These are phyloP conservation scores for Drosophila ercepeae DNA, from an alignment of 1,140 invertebrate genomes.

Conservation along the genomic window DNA sequence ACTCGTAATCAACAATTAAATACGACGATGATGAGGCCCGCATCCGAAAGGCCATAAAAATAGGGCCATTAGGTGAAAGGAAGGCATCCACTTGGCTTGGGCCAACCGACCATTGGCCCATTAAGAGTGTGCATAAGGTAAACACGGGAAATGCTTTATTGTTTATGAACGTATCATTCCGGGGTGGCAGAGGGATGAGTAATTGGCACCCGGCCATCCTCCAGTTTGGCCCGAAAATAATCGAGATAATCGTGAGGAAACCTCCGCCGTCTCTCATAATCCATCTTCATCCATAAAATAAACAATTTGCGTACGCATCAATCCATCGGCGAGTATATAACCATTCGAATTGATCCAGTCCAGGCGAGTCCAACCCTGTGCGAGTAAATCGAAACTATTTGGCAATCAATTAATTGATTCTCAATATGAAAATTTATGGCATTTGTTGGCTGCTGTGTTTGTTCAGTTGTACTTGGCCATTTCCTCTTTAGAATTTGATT, in stretches of 20 bases:
- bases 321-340: constrained; percentile 69
- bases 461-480: constrained; percentile 47
- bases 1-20: constrained; percentile 67
- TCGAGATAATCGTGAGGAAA: constrained; percentile 42
- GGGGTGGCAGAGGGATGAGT: constrained; percentile 50
- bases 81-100: constrained; percentile 25
- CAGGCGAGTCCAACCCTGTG: constrained; percentile 9
- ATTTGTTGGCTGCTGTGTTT: constrained; percentile 15
- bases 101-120: constrained; percentile 24
- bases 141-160: constrained; percentile 71
- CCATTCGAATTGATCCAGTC: constrained; percentile 31
- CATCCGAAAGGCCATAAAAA: constrained; percentile 43
- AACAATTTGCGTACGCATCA: constrained; percentile 71
- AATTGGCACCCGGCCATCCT: constrained; percentile 49
- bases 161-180: constrained; percentile 58
- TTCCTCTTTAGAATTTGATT: constrained; percentile 53
- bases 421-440: constrained; percentile 51
- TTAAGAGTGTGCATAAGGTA: constrained; percentile 76
- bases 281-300: constrained; percentile 79
- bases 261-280: constrained; percentile 57
- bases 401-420: constrained; percentile 79
- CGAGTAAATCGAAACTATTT: constrained; percentile 55
- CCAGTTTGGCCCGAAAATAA: constrained; percentile 20
- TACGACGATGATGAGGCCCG: constrained; percentile 47
- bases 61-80: constrained; percentile 47